These are phyloP conservation scores for Spheniscus humboldti DNA, from an alignment of 2,797 vertebrate genomes.

Conservation along the genomic window DNA sequence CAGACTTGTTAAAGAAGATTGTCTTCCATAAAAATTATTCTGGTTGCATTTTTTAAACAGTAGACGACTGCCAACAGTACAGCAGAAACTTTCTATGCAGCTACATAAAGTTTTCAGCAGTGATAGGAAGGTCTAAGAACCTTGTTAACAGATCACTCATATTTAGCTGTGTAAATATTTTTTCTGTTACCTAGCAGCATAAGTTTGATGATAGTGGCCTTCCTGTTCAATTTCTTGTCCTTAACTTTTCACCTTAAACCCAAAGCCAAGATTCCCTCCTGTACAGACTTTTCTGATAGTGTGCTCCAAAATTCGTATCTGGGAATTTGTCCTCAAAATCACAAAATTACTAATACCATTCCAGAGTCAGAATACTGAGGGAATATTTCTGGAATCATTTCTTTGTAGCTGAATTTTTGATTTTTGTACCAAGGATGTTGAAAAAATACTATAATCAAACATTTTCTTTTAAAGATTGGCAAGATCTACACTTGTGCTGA, in stretches of 20 bases:
- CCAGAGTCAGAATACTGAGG: not conserved
- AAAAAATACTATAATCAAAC: not conserved
- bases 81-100: not conserved
- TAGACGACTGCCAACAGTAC: rapidly evolving
- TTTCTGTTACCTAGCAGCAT: not conserved
- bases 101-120: not conserved
- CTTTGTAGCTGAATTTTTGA: not conserved
- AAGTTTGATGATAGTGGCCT: not conserved
- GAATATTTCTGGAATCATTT: not conserved
- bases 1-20: not conserved
- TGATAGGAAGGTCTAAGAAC: not conserved
- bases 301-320: not conserved
- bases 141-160: not conserved
- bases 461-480: conserved; percentile 80
- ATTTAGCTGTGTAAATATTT: not conserved
- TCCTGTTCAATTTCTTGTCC: not conserved
- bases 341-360: not conserved
- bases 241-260: not conserved
- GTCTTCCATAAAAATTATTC: not conserved
- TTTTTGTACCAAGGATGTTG: not conserved
- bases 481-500: conserved; percentile 89
- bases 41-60: not conserved
- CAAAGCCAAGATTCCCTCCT: not conserved
- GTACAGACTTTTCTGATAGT: not conserved
- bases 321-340: not conserved